Conservation (phyloP, 1,140 invertebrate genomes). For the Drosophila nigrodunni region DNA sequence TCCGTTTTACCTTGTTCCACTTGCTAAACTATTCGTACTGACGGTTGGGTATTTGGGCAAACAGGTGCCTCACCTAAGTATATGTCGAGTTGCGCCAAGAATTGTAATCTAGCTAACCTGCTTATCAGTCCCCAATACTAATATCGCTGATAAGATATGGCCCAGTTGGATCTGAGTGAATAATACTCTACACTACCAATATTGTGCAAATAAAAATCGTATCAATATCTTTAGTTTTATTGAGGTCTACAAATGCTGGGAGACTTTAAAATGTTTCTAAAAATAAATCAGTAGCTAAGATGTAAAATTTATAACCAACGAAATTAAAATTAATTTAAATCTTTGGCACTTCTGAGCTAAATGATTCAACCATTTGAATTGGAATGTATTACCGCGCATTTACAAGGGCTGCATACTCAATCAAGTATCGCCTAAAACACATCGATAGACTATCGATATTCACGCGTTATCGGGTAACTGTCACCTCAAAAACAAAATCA, state of each 20-base stretch:
- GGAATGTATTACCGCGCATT: no score
- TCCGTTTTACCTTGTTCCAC: slow-evolving; percentile 67
- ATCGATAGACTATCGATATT: no score
- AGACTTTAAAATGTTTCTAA: neutral
- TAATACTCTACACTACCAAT: slow-evolving; percentile 33
- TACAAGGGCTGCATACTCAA: no score
- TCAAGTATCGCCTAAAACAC: no score
- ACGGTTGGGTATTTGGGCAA: slow-evolving; percentile 28
- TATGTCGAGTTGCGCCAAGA: slow-evolving; percentile 23
- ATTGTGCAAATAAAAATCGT: slow-evolving; percentile 48
- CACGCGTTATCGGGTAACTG: no score
- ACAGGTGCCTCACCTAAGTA: slow-evolving; percentile 56
- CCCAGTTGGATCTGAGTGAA: slow-evolving; percentile 49
- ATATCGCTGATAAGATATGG: slow-evolving; percentile 61
- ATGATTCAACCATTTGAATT: no score
- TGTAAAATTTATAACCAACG: neutral
- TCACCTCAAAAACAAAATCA: slow-evolving; percentile 22
- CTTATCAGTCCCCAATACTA: slow-evolving; percentile 58
- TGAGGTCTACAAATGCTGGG: neutral
- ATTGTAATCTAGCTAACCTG: slow-evolving; percentile 54
- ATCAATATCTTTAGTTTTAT: neutral
- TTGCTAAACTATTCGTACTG: slow-evolving; percentile 68
- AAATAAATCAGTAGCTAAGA: neutral
- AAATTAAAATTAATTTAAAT: no score
- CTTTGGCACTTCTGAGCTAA: no score